These are phyloP conservation scores for Phainopepla nitens DNA, from an alignment of 2,113 vertebrate species.

Conservation along the genomic window DNA sequence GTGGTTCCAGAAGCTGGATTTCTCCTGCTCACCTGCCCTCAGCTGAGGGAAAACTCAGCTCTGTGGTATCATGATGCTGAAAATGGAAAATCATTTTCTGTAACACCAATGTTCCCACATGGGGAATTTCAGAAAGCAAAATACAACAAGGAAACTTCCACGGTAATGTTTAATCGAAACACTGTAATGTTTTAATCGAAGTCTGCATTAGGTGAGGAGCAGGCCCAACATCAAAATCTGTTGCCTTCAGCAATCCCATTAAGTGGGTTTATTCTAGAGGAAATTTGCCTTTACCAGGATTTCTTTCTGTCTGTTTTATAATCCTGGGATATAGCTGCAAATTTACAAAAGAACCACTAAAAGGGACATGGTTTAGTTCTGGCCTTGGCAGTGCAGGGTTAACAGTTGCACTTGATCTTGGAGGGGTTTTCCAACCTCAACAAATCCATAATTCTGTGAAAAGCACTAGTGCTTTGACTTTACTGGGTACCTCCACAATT, in stretches of 20 bases:
- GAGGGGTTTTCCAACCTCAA: not conserved
- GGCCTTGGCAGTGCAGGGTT: not conserved
- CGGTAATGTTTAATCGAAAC: not conserved
- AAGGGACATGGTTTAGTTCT: not conserved
- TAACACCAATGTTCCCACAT: not conserved
- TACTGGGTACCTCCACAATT: not conserved
- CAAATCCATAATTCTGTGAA: not conserved
- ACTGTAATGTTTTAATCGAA: not conserved
- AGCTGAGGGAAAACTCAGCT: not conserved
- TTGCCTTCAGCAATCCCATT: not conserved
- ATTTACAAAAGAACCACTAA: not conserved
- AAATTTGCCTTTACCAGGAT: not conserved
- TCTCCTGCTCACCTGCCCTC: not conserved
- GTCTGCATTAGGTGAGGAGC: not conserved
- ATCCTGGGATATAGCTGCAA: not conserved
- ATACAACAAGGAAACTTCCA: not conserved
- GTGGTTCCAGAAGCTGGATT: rapidly evolving
- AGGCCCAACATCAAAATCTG: not conserved
- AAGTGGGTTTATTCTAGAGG: not conserved
- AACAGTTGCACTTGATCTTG: not conserved
- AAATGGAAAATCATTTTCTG: not conserved
- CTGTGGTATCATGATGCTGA: not conserved
- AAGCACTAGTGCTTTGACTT: not conserved
- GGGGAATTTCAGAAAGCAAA: not conserved
- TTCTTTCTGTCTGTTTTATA: not conserved